Base-by-base conservation (phyloP, 1,140 invertebrate genomes). In the Leptopilina boulardi region DNA sequence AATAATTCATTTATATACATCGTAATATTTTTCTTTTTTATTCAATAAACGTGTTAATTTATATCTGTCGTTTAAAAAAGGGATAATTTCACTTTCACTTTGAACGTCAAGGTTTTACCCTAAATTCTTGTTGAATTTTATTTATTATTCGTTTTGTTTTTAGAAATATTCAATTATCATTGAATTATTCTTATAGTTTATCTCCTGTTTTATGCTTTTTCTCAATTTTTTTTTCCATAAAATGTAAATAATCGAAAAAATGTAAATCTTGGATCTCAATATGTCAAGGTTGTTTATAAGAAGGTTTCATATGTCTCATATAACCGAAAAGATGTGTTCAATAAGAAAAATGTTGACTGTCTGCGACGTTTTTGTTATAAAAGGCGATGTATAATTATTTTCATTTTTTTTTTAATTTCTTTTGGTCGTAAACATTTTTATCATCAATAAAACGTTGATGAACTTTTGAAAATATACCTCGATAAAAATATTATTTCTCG, bases 81-180 rank as follows among this genome's bases (percentile, higher is more conserved):
- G 59, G 59, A 23, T 23, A 3, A 23, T 30, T 66, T n/a, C 23
- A 66, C 59, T 66, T 66, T 66, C 59, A 66, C 59, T 66, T 66
- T 30, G 15, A 34, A 59, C 23, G 56, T 18, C 47, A 51, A 51
- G 47, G 47, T 18, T 51, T 51, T 51, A 15, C 18, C 10, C 10
- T 30, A 66, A 15, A 30, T 66, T 26, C 56, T 26, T 26, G 0
- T 11, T 30, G 23, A 23, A 8, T 51, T 66, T 66, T 30, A 23
- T 30, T 30, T n/a, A 15, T 44, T 44, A n/a, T 51, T 51, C n/a
- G 18, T 51, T 51, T 51, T 51, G 2, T 51, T 51, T 51, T 51
- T n/a, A 4, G n/a, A 4, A 4, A 47, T 15, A 0, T 47, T 47
- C 11, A 47, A 47, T n/a, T 47, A 15, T 41, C 9, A n/a, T 10